These are phyloP conservation scores for Drosophila fungiperda DNA, from an alignment of 2,888 invertebrate species.

Conservation along the genomic window DNA sequence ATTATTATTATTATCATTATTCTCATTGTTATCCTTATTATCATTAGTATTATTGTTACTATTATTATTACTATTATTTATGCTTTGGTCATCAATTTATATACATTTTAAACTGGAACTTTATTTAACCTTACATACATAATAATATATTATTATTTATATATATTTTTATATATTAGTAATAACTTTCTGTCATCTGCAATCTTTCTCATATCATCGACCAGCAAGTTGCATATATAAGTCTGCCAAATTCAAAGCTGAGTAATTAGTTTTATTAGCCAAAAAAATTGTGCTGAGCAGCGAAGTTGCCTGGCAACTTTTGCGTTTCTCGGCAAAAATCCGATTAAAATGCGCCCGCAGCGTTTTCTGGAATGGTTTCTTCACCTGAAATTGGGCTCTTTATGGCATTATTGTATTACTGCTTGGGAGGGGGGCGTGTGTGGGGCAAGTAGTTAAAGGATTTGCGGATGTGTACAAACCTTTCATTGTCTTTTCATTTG, in stretches of 20 bases:
- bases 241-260: background rate
- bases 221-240: conserved; percentile 1
- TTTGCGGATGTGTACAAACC: conserved; percentile 46
- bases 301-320: conserved; percentile 12
- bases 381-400: conserved; percentile 69
- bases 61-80: background rate
- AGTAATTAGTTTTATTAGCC: conserved; percentile 64
- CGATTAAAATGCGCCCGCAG: conserved; percentile 23
- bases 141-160: background rate
- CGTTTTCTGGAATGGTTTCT: background rate
- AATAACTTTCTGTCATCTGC: background rate
- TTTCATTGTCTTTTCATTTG: conserved; percentile 81
- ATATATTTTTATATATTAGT: no score
- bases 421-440: conserved; percentile 18
- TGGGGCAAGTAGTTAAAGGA: conserved; percentile 8
- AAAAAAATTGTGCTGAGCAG: conserved; percentile 24
- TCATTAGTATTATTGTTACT: no score
- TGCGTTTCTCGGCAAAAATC: conserved; percentile 17
- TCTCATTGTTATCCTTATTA: no score
- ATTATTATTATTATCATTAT: no score
- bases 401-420: conserved; percentile 77
- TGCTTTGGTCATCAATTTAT: accelerated
- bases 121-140: background rate
- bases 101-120: background rate
- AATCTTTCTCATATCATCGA: background rate